phyloP scores from a whole-genome alignment of 2,113 vertebrate genomes.

The Heterotilapia buettikoferi region DNA sequence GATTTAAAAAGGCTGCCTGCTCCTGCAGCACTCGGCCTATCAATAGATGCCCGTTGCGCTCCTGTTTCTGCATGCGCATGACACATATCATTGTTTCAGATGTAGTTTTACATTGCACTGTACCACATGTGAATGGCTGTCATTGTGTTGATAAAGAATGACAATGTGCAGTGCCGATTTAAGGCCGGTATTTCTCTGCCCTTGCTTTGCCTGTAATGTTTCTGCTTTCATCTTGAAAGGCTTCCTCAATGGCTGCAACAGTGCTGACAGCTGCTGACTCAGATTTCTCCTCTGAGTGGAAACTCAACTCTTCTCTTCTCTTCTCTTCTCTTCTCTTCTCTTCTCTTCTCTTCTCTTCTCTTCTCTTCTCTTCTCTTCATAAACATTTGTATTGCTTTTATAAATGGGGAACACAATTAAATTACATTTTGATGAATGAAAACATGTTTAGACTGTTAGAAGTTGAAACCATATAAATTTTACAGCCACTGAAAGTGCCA shows the following conservation, averaged over 20 bases:
- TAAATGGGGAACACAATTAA: neutral
- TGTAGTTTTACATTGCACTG: neutral
- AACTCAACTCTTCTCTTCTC: neutral
- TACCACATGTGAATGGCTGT: neutral
- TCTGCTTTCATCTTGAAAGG: conserved; percentile 22
- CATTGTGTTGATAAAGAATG: conserved; percentile 6
- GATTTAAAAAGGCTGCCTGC: conserved; percentile 20
- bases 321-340: neutral
- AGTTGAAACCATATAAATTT: neutral
- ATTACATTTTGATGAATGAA: neutral
- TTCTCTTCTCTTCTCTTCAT: neutral
- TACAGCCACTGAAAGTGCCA: neutral
- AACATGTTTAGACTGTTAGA: neutral
- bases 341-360: neutral
- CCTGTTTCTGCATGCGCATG: neutral
- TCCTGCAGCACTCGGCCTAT: neutral
- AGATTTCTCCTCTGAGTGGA: conserved; percentile 4
- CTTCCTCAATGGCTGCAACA: conserved; percentile 5
- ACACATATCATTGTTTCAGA: neutral
- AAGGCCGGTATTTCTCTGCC: neutral
- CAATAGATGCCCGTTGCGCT: neutral
- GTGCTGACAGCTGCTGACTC: conserved; percentile 61
- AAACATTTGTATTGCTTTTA: neutral
- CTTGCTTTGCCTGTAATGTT: neutral
- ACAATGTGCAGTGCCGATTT: neutral